Conservation (phyloP, 2,797 vertebrate species). For the Halcyon leucocephala region DNA sequence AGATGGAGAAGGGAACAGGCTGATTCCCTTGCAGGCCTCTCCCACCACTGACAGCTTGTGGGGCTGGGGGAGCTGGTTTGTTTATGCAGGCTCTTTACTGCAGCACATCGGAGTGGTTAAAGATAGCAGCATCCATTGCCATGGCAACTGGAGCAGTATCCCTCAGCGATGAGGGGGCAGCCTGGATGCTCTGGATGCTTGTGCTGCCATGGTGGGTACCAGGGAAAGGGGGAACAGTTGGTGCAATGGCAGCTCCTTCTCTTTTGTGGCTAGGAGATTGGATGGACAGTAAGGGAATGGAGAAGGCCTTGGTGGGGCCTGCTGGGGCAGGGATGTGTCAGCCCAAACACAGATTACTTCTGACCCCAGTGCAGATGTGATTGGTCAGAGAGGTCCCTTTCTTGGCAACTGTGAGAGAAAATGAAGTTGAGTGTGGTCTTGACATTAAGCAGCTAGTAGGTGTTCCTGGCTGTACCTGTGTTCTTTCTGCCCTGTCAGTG, state of each 20-base stretch:
- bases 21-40: neutral
- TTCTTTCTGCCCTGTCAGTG: neutral
- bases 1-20: neutral
- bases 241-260: neutral
- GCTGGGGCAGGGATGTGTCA: neutral
- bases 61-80: conserved; percentile 25
- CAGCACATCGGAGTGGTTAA: conserved; percentile 44
- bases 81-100: conserved; percentile 30
- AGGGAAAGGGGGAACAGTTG: neutral
- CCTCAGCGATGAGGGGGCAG: conserved; percentile 2
- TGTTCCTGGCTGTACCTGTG: neutral
- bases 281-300: neutral
- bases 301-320: neutral
- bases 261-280: neutral
- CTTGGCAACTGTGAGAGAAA: neutral
- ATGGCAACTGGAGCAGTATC: conserved; percentile 61
- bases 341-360: neutral
- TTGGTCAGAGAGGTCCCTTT: neutral
- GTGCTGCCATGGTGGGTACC: neutral
- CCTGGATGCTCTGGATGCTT: neutral
- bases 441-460: neutral
- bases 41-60: neutral
- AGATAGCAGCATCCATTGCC: conserved; percentile 59
- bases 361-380: neutral
- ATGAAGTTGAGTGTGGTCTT: neutral